Evolutionary conservation across 2,113 vertebrate genomes (phyloP), one percentile per base, ranked within the genome.

Genomic region (Coptodon bakossiorum): DNA sequence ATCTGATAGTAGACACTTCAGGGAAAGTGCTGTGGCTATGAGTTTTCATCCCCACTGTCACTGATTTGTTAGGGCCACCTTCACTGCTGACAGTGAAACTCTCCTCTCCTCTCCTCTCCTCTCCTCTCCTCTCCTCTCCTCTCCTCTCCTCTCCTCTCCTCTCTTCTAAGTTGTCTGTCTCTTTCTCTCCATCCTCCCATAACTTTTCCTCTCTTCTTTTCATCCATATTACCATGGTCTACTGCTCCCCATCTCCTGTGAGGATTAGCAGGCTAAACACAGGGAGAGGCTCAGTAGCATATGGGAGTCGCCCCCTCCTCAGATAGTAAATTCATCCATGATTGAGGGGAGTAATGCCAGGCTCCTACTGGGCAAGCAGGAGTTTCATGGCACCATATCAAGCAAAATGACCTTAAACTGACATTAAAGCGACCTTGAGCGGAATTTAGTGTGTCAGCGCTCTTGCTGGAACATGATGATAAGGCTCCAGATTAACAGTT

Each of bases 361-460:
- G 91, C 91, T 86, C 94, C 94, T 87, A 93, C 95, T 91, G 95
- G 89, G 92, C 87, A 66, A 86, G 90, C 95, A 91, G 81, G 94
- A 95, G 96, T 95, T 97, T 88, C 93, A 86, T 96, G 95, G 94
- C 90, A 83, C 93, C 90, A 59, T 92, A 95, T 91, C 94, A 90
- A 83, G 81, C 59, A 92, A 95, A 95, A 92, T 96, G 96, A 97
- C 97, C 96, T 97, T 95, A 94, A 90, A 97, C 89, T 94, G 90
- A 97, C 91, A 97, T 97, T 96, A 96, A 97, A 94, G 94, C 89
- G 93, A 97, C 96, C 96, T 98, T 98, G 95, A 97, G 94, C 93
- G 89, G 94, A 94, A 93, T 80, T 92, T 90, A 91, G 87, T 71
- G 91, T 91, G 91, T 93, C 87, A 87, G 84, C 90, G 61, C 90